phyloP scores from a whole-genome alignment of 2,797 vertebrate species.

The Pseudochromis fuscus region DNA sequence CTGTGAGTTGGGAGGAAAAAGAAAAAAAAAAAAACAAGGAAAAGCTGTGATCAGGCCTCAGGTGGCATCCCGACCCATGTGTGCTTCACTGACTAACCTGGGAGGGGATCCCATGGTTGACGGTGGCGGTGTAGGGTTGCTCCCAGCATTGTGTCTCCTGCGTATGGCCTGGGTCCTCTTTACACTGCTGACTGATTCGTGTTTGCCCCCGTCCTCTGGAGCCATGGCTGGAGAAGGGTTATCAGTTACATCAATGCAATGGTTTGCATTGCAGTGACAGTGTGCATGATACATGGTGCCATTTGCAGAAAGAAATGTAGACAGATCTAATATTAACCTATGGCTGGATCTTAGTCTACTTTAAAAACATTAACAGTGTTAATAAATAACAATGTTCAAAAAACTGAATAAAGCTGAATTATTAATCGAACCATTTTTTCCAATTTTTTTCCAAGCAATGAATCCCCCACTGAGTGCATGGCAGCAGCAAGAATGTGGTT shows the following conservation, averaged over 20 bases:
- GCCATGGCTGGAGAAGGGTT: conserved; percentile 74
- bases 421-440: neutral
- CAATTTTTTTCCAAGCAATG: neutral
- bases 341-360: neutral
- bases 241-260: conserved; percentile 48
- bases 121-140: conserved; percentile 92
- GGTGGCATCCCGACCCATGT: neutral
- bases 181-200: conserved; percentile 87
- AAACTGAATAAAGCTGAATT: neutral
- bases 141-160: conserved; percentile 92
- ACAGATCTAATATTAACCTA: neutral
- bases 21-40: too few relatives aligned
- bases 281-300: neutral
- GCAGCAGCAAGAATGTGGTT: neutral
- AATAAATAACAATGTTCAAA: too few relatives aligned
- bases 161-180: conserved; percentile 92
- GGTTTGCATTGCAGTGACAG: conserved; percentile 44
- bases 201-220: conserved; percentile 85
- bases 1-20: too few relatives aligned
- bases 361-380: neutral
- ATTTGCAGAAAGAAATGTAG: neutral
- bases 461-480: neutral
- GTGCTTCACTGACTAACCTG: conserved; percentile 79
- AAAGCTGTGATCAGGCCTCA: neutral
- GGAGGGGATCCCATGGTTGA: conserved; percentile 94